phyloP scores from a whole-genome alignment of 2,888 invertebrate species.

The Mesochorus sp. region DNA sequence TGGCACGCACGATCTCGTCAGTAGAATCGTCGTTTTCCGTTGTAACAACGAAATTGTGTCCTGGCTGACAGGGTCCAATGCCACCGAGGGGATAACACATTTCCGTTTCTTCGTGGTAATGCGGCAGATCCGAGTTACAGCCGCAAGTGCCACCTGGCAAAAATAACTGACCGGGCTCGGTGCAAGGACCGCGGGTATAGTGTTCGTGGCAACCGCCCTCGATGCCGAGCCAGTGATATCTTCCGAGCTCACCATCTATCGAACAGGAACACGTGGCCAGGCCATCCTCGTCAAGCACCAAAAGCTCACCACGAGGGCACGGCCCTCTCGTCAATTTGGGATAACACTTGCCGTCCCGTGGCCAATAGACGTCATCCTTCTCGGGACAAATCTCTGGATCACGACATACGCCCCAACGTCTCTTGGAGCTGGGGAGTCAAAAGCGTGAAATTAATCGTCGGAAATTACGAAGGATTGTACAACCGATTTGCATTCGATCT shows the following conservation, averaged over 20 bases:
- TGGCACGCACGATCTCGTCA: conserved; percentile 82
- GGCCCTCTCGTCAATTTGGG: conserved; percentile 88
- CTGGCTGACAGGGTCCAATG: conserved; percentile 89
- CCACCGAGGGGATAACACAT: conserved; percentile 91
- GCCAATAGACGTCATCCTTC: conserved; percentile 89
- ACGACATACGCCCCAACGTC: conserved; percentile 89
- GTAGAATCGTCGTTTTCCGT: conserved; percentile 67
- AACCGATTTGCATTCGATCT: neutral
- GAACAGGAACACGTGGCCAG: conserved; percentile 88
- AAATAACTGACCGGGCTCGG: conserved; percentile 89
- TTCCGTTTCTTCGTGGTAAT: conserved; percentile 87
- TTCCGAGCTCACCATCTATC: conserved; percentile 82
- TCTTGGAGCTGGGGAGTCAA: conserved; percentile 81
- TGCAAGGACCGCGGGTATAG: conserved; percentile 91
- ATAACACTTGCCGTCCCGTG: conserved; percentile 90
- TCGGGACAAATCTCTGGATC: conserved; percentile 86
- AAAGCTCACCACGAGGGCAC: conserved; percentile 88
- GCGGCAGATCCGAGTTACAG: conserved; percentile 88
- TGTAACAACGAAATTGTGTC: conserved; percentile 87
- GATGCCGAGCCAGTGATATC: conserved; percentile 85
- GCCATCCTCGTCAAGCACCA: conserved; percentile 85
- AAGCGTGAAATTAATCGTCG: neutral
- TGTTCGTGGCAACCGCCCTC: conserved; percentile 90
- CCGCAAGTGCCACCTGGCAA: conserved; percentile 89
- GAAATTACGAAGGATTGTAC: neutral